Evolutionary conservation across 2,797 vertebrate species (phyloP).

Genomic region (Paratrypauchen microcephalus): DNA sequence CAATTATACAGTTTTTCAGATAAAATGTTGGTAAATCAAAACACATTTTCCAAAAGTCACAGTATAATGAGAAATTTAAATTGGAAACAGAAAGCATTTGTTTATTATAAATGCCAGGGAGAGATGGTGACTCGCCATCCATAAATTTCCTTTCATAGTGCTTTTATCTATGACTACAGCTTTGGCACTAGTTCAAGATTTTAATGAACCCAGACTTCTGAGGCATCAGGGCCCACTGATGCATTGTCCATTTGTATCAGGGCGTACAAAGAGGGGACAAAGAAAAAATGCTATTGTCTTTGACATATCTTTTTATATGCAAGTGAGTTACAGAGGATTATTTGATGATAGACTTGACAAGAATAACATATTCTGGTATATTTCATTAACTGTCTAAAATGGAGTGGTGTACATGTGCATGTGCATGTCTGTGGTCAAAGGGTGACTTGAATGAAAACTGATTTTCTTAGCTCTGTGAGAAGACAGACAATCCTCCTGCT

Average conservation of each 20-base stretch:
- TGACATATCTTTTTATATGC: constrained; percentile 76
- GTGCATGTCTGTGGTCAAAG: constrained; percentile 44
- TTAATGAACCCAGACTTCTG: constrained; percentile 84
- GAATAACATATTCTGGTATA: constrained; percentile 59
- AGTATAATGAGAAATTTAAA: constrained; percentile 84
- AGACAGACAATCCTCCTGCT: constrained; percentile 65
- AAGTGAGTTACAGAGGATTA: constrained; percentile 62
- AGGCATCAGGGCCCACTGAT: constrained; percentile 80
- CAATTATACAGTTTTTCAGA: constrained; percentile 80
- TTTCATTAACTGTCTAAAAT: constrained; percentile 55
- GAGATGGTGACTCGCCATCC: constrained; percentile 81
- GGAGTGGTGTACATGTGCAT: constrained; percentile 24
- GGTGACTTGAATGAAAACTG: constrained; percentile 74
- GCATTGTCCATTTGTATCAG: constrained; percentile 81
- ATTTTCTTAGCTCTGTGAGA: constrained; percentile 69
- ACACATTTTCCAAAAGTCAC: constrained; percentile 82
- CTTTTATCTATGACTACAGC: constrained; percentile 79
- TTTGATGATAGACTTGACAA: constrained; percentile 67
- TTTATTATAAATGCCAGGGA: constrained; percentile 82
- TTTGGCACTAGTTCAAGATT: constrained; percentile 82
- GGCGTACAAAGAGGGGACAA: constrained; percentile 65
- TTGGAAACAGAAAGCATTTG: constrained; percentile 80
- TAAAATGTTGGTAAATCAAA: constrained; percentile 83
- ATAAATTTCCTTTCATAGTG: constrained; percentile 83
- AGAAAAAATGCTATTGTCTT: constrained; percentile 58